phyloP scores from a whole-genome alignment of 2,113 vertebrate genomes.

The Typhlomys cinereus region DNA sequence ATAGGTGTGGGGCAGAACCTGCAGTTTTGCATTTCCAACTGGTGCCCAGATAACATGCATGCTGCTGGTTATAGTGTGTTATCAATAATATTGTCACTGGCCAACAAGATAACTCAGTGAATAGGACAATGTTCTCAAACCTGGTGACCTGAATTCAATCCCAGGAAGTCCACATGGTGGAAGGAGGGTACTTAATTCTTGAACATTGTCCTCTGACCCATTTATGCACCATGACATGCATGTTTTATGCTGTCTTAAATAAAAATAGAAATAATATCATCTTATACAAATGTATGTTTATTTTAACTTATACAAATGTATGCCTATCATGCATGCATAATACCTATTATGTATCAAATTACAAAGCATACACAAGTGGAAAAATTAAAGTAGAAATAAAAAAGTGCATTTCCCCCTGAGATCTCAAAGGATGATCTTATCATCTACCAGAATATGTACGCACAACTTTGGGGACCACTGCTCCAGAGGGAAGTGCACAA shows the following conservation, averaged over 20 bases:
- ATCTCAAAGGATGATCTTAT: neutral
- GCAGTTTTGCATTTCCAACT: neutral
- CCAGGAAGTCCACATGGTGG: no score
- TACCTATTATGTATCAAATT: neutral
- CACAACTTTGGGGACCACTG: neutral
- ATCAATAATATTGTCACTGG: no score
- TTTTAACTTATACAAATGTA: neutral
- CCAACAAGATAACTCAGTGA: no score
- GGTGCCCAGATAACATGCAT: neutral
- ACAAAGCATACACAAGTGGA: neutral
- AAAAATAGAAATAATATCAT: no score
- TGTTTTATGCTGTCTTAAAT: no score
- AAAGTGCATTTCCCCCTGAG: neutral
- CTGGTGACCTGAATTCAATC: no score
- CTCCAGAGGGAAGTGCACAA: neutral
- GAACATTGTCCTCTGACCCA: no score
- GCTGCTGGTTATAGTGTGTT: no score
- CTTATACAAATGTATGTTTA: neutral
- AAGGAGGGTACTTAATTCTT: no score
- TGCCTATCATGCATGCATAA: neutral
- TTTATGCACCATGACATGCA: no score
- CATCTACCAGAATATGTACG: neutral
- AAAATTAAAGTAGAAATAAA: neutral
- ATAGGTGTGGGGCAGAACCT: neutral
- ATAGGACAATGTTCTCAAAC: no score